phyloP scores from a whole-genome alignment of 2,888 invertebrate species.

The Drosophila lacicola region DNA sequence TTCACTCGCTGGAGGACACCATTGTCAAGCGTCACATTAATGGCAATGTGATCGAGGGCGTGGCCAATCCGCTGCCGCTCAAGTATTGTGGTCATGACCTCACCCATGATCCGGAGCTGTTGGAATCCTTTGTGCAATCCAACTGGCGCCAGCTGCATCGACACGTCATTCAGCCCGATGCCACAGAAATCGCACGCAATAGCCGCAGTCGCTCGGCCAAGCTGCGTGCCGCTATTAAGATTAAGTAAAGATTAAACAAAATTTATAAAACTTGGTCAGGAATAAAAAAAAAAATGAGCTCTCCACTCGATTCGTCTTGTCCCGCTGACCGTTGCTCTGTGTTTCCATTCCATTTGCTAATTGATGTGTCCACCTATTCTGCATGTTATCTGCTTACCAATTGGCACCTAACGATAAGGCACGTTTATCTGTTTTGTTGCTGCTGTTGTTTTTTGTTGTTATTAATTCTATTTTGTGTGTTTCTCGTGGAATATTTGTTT shows the following conservation, averaged over 20 bases:
- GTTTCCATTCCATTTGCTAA: slow-evolving; percentile 16
- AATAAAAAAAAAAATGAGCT: slow-evolving; percentile 35
- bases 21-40: slow-evolving; percentile 95
- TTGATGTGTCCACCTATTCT: slow-evolving; percentile 25
- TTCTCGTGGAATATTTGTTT: slow-evolving; percentile 35
- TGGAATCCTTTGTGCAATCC: slow-evolving; percentile 88
- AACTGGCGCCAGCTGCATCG: slow-evolving; percentile 93
- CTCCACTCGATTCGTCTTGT: slow-evolving; percentile 1
- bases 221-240: slow-evolving; percentile 92
- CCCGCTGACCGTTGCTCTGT: not conserved
- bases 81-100: slow-evolving; percentile 89
- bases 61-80: slow-evolving; percentile 90
- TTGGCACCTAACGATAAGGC: slow-evolving; percentile 62
- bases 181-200: slow-evolving; percentile 91
- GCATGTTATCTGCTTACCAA: slow-evolving; percentile 48
- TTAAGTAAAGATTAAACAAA: slow-evolving; percentile 79
- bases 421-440: slow-evolving; percentile 37
- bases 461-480: slow-evolving; percentile 38
- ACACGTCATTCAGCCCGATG: slow-evolving; percentile 91
- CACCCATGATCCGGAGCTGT: slow-evolving; percentile 87
- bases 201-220: slow-evolving; percentile 96
- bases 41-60: slow-evolving; percentile 90
- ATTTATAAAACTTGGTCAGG: slow-evolving; percentile 37
- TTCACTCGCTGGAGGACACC: slow-evolving; percentile 97
- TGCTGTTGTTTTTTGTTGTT: slow-evolving; percentile 15